These are phyloP conservation scores for Drosophila picticornis DNA, from an alignment of 2,888 invertebrate genomes.

Conservation along the genomic window DNA sequence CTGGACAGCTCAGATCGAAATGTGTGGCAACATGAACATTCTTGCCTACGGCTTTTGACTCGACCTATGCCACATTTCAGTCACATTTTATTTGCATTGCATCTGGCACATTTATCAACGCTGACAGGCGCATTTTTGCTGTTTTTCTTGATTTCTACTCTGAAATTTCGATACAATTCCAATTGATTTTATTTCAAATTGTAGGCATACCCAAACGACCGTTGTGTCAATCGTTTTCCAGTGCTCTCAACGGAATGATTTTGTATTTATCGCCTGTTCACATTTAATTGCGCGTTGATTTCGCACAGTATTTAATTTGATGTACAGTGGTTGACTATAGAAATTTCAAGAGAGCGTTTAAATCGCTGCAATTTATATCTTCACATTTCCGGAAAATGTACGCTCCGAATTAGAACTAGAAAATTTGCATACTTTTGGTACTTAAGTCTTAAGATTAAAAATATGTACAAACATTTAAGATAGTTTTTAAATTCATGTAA, in stretches of 20 bases:
- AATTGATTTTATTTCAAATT: conserved; percentile 35
- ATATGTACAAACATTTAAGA: neutral
- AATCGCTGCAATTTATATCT: neutral
- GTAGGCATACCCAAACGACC: conserved; percentile 18
- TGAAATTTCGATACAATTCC: conserved; percentile 35
- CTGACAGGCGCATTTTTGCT: neutral
- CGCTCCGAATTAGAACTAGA: neutral
- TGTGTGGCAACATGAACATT: conserved; percentile 48
- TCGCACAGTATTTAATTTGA: conserved; percentile 35
- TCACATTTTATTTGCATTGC: conserved; percentile 50
- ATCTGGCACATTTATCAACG: conserved; percentile 11
- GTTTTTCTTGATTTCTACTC: neutral
- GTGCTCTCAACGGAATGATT: conserved; percentile 31
- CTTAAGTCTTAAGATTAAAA: neutral
- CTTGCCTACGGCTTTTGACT: conserved; percentile 10
- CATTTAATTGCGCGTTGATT: conserved; percentile 44
- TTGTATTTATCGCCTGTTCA: conserved; percentile 20
- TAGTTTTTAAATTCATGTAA: neutral
- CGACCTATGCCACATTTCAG: conserved; percentile 18
- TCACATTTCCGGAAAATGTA: neutral
- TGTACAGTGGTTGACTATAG: conserved; percentile 1
- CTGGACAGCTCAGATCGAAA: conserved; percentile 22
- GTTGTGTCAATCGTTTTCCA: conserved; percentile 26
- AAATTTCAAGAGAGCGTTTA: conserved; percentile 2
- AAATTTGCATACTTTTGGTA: no score